Percentiles rank a stretch among this genome's conserved stretches.
phyloP scores from a whole-genome alignment of 2,797 vertebrate species.

The Alosa sapidissima region DNA sequence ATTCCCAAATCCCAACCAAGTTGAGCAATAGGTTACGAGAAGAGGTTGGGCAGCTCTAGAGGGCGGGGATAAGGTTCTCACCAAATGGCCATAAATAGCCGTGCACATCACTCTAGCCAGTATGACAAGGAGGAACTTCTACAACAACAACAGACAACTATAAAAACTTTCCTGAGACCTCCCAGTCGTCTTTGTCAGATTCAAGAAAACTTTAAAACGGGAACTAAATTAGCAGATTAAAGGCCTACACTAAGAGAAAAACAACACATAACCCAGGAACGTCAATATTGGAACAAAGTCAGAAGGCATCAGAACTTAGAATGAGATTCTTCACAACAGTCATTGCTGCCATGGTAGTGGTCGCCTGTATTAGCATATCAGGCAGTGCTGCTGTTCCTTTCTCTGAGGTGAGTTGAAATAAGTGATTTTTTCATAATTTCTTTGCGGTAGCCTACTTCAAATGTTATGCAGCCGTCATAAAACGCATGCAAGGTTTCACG shows the following conservation, averaged over 20 bases:
- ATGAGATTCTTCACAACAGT: conserved; percentile 75
- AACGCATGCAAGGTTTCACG: neutral
- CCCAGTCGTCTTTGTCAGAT: neutral
- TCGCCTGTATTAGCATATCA: conserved; percentile 69
- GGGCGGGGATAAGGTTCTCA: conserved; percentile 58
- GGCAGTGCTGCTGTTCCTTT: conserved; percentile 65
- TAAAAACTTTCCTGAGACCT: neutral
- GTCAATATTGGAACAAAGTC: neutral
- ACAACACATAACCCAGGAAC: neutral
- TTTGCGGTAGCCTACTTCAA: conserved; percentile 41
- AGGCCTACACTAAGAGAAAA: neutral
- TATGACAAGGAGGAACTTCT: neutral
- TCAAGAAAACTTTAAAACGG: neutral
- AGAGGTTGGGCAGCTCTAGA: conserved; percentile 52
- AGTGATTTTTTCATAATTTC: conserved; percentile 34
- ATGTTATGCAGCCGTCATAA: neutral
- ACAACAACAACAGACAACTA: neutral
- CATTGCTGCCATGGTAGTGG: conserved; percentile 72
- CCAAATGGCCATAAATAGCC: conserved; percentile 64
- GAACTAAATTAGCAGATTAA: neutral
- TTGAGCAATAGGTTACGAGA: conserved; percentile 69
- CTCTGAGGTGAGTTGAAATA: conserved; percentile 63
- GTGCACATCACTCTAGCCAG: conserved; percentile 29
- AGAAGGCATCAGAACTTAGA: conserved; percentile 43
- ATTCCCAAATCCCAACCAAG: conserved; percentile 52